These are phyloP conservation scores for Sarcophaga bullata DNA, from an alignment of 1,140 invertebrate genomes.

Conservation along the genomic window DNA sequence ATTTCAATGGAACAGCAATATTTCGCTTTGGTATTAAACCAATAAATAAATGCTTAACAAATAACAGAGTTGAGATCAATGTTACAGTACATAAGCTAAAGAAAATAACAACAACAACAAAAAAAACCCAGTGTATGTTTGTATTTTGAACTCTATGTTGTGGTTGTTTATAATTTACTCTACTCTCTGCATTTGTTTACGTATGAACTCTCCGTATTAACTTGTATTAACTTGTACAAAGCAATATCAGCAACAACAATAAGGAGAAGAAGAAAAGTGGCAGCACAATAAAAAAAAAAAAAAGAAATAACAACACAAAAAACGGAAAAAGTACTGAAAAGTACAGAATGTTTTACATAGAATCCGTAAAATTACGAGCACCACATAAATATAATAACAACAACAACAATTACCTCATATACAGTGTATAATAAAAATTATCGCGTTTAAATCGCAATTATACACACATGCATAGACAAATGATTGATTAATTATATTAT, in stretches of 20 bases:
- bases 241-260: background rate
- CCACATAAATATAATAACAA: too few relatives aligned
- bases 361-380: constrained; percentile 18
- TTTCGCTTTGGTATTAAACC: too few relatives aligned
- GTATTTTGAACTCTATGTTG: background rate
- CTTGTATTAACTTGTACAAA: background rate
- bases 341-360: constrained; percentile 8
- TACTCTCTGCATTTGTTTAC: constrained; percentile 10
- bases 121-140: background rate
- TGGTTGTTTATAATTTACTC: background rate
- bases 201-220: background rate
- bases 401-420: too few relatives aligned
- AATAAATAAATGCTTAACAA: too few relatives aligned
- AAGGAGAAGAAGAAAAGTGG: background rate
- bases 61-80: too few relatives aligned
- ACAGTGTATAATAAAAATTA: too few relatives aligned
- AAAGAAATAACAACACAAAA: background rate
- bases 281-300: background rate
- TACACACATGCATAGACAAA: too few relatives aligned
- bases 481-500: too few relatives aligned
- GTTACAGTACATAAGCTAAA: too few relatives aligned
- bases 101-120: too few relatives aligned
- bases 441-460: too few relatives aligned
- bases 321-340: background rate
- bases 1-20: too few relatives aligned